A percentile compares a stretch with the other conserved stretches of the same genome.
These are phyloP conservation scores for Esox niger DNA, from an alignment of 2,113 vertebrate genomes.

Conservation along the genomic window DNA sequence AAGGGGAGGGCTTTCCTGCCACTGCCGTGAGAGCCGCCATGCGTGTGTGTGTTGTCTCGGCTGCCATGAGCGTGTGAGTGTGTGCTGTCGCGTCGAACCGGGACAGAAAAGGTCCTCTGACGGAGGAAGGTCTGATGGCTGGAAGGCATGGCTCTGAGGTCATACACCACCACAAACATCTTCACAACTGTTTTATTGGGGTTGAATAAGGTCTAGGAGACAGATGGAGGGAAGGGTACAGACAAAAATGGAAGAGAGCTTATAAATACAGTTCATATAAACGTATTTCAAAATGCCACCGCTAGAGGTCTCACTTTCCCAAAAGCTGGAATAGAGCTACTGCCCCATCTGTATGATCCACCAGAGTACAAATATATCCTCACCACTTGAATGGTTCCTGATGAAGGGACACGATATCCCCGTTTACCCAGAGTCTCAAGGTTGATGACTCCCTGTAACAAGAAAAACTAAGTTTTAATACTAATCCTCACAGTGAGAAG, in stretches of 20 bases:
- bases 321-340: neutral
- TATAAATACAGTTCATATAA: neutral
- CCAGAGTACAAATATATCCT: constrained; percentile 47
- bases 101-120: constrained; percentile 98
- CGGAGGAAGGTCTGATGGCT: constrained; percentile 99
- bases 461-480: constrained; percentile 32
- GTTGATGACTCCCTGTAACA: constrained; percentile 91
- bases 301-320: constrained; percentile 49
- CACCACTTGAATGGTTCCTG: constrained; percentile 99
- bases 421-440: constrained; percentile 97
- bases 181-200: constrained; percentile 99
- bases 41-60: too few species aligned
- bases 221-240: constrained; percentile 4
- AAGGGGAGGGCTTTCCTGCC: constrained; percentile 78
- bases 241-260: too few species aligned
- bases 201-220: constrained; percentile 96
- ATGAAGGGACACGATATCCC: constrained; percentile 98
- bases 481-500: too few species aligned
- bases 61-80: constrained; percentile 56
- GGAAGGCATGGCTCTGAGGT: constrained; percentile 94
- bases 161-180: constrained; percentile 99
- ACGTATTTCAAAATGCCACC: constrained; percentile 15
- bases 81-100: constrained; percentile 86
- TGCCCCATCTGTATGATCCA: neutral
- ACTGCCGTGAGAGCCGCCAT: constrained; percentile 3